These are phyloP conservation scores for Drosophila hydei DNA, from an alignment of 1,140 invertebrate species.

Conservation along the genomic window DNA sequence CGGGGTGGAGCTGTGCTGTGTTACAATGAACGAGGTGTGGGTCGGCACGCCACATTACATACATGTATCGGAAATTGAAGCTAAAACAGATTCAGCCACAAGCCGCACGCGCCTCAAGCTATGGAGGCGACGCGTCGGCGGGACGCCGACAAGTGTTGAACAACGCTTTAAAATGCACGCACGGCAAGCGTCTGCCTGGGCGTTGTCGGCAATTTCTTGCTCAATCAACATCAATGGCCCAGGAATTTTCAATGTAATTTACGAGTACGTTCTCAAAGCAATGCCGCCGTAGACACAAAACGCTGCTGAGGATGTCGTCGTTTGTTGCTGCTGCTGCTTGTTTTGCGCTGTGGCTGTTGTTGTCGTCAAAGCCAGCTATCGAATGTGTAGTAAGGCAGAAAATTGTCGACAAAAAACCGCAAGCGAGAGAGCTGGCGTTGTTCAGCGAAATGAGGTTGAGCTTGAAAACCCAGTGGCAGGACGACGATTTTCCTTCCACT, in stretches of 20 bases:
- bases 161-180: slow-evolving; percentile 51
- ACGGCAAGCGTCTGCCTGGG: slow-evolving; percentile 41
- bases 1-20: background rate
- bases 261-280: slow-evolving; percentile 56
- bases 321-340: background rate
- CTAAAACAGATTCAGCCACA: slow-evolving; percentile 60
- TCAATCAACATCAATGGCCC: slow-evolving; percentile 81
- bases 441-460: slow-evolving; percentile 70
- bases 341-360: slow-evolving; percentile 1
- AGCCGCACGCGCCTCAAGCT: slow-evolving; percentile 4
- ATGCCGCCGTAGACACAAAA: slow-evolving; percentile 27
- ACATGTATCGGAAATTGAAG: slow-evolving; percentile 66
- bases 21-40: slow-evolving; percentile 10
- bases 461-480: slow-evolving; percentile 66
- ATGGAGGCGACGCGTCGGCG: background rate
- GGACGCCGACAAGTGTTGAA: slow-evolving; percentile 55
- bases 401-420: slow-evolving; percentile 72
- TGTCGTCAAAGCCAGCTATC: slow-evolving; percentile 66
- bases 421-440: slow-evolving; percentile 41
- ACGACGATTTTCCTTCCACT: slow-evolving; percentile 58
- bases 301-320: background rate
- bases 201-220: slow-evolving; percentile 77
- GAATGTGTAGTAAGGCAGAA: slow-evolving; percentile 77
- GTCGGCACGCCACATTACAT: no score
- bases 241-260: slow-evolving; percentile 82